Evolutionary conservation across 1,140 invertebrate species (phyloP), one percentile per base, ranked within the genome.

Genomic region (Mycetomoellerius zeteki): DNA sequence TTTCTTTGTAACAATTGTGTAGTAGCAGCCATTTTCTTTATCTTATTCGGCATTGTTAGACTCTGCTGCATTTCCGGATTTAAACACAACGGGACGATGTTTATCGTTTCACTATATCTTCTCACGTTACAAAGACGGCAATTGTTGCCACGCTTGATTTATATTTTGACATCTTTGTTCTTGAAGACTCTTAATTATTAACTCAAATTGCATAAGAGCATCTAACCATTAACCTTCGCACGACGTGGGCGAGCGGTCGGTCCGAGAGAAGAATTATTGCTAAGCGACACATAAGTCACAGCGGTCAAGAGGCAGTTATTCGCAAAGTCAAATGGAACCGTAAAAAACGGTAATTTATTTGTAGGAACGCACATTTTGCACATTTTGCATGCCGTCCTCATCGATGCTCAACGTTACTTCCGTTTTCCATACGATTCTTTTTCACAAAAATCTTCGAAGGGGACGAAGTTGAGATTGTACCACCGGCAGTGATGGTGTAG

Each of bases 401-500:
- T 24, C 27, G 60, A 12, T 43, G 71, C 47, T 72, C 60, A 50
- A 84, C 72, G 85, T 54, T 77, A 58, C 71, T 86, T 78, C 27
- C 37, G 24, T 16, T 52, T 58, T 87, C 21, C 72, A 24, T 73
- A 75, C 54, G 85, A 73, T 89, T 87, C 85, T 89, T 89, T 85
- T 89, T 89, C 78, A 78, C 54, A 64, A 78, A 78, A 87, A 33
- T 58, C 1, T 60, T 90, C 88, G 75, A 84, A 90, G 72, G 60
- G 60, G 33, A 37, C 33, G 33, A 78, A 67, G 56, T 19, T 50
- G 76, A 67, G 54, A 89, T 69, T 86, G 86, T 86, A 89, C 56
- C 76, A 76, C 62, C 85, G 10, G 65, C 82, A 67, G 72, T 64
- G 88, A 89, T 78, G 86, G 88, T 50, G 37, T 16, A 52, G 88